Conservation (phyloP, 2,113 vertebrate species). For the Cyprinus carpio region DNA sequence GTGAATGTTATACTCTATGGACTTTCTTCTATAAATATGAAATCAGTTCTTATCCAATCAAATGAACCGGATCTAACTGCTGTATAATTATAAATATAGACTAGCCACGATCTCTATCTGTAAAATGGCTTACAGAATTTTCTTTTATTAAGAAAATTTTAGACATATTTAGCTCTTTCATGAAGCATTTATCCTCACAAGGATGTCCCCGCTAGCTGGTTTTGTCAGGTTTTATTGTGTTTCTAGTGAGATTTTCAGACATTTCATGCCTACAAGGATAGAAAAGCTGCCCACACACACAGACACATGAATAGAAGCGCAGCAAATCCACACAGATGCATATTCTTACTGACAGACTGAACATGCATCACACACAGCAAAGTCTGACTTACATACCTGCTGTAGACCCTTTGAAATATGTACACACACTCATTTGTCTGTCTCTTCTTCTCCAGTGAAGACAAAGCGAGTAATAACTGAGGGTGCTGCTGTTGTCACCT, state of each 20-base stretch:
- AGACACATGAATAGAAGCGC: background rate
- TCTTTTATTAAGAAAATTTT: background rate
- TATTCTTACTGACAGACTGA: conserved; percentile 6
- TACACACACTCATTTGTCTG: conserved; percentile 24
- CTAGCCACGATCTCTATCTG: background rate
- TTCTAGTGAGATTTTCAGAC: background rate
- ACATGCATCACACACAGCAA: background rate
- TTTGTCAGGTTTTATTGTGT: background rate
- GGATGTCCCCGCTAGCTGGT: background rate
- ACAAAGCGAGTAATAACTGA: conserved; percentile 14
- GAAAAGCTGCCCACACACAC: conserved; percentile 10
- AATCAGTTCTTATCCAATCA: background rate
- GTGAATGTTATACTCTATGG: background rate
- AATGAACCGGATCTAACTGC: background rate
- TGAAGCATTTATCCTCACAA: background rate
- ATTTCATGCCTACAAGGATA: background rate
- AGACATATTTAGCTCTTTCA: background rate
- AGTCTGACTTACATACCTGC: conserved; percentile 13
- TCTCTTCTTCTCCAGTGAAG: background rate
- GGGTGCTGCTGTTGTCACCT: conserved; percentile 11
- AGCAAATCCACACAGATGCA: conserved; percentile 4
- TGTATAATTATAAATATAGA: background rate
- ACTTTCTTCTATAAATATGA: background rate
- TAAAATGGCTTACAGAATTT: background rate
- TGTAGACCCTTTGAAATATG: background rate